Evolutionary conservation across 92 coral and sea anemone species (phyloP).

Genomic region (Porites lobata): DNA sequence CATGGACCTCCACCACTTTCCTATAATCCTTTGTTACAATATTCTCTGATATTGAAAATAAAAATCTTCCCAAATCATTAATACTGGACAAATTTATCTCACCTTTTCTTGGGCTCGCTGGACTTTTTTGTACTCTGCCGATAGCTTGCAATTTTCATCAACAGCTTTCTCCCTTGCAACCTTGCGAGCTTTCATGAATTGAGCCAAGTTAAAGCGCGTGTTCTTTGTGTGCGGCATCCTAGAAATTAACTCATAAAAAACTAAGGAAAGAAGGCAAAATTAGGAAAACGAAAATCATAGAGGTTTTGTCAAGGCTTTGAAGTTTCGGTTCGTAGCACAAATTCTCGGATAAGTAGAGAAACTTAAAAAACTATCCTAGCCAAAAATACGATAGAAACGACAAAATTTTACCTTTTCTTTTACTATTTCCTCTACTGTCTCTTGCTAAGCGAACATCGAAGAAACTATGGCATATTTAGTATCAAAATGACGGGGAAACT

Average conservation of each 20-base stretch:
- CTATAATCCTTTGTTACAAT: too few relatives aligned
- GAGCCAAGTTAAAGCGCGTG: conserved; percentile 46
- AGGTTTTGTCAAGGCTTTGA: conserved; percentile 29
- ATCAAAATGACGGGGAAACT: conserved; percentile 34
- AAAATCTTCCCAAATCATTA: too few relatives aligned
- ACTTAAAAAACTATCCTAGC: conserved; percentile 12
- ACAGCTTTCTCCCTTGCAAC: too few relatives aligned
- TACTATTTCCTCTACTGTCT: conserved; percentile 17
- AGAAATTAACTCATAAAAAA: background rate
- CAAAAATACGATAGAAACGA: background rate
- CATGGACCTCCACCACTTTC: conserved; percentile 34
- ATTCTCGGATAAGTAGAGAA: conserved; percentile 8
- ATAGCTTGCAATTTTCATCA: too few relatives aligned
- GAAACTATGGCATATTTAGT: conserved; percentile 24
- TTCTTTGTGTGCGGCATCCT: conserved; percentile 36
- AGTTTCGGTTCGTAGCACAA: conserved; percentile 14
- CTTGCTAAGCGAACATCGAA: conserved; percentile 15
- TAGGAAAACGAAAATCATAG: conserved; percentile 47
- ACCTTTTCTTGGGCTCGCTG: too few relatives aligned
- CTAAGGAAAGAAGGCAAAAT: conserved; percentile 20
- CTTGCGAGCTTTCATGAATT: too few relatives aligned
- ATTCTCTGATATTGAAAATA: too few relatives aligned
- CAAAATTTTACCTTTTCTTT: conserved; percentile 16
- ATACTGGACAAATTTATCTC: too few relatives aligned
- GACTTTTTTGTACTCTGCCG: too few relatives aligned